phyloP scores from a whole-genome alignment of 2,888 invertebrate genomes.

The Therioaphis trifolii region DNA sequence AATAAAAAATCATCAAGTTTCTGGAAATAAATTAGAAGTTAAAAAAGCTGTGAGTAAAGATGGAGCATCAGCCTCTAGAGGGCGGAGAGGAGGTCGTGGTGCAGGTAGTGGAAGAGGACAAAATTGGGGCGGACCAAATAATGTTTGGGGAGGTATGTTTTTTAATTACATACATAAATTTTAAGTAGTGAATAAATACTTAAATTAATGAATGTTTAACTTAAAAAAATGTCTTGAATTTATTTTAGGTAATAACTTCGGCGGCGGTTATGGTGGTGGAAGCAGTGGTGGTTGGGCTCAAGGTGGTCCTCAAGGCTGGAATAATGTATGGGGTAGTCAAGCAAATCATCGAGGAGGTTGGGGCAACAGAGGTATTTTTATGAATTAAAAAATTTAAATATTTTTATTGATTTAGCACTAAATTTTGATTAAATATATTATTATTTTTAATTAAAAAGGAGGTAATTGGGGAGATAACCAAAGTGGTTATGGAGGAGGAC shows the following conservation, averaged over 20 bases:
- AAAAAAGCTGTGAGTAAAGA: conserved; percentile 92
- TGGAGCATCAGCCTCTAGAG: conserved; percentile 85
- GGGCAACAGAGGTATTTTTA: conserved; percentile 68
- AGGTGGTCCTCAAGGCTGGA: conserved; percentile 65
- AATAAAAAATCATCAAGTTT: conserved; percentile 58
- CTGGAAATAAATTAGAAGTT: conserved; percentile 75
- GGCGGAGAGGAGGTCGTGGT: conserved; percentile 73
- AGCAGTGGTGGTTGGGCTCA: conserved; percentile 66
- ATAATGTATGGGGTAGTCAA: conserved; percentile 67
- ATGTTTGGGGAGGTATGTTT: conserved; percentile 44
- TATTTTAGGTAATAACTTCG: conserved; percentile 58
- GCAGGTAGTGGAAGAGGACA: conserved; percentile 35
- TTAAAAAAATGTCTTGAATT: too few relatives aligned
- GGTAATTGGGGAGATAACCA: conserved; percentile 54
- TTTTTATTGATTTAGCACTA: neutral
- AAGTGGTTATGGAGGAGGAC: conserved; percentile 62
- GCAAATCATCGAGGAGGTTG: conserved; percentile 74
- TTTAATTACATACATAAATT: too few relatives aligned
- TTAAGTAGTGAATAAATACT: too few relatives aligned
- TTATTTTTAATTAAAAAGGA: conserved; percentile 20
- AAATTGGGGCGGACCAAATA: conserved; percentile 68
- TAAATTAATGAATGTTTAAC: too few relatives aligned
- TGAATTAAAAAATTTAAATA: neutral
- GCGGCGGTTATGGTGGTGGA: conserved; percentile 65
- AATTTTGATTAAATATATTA: neutral